A percentile compares a stretch with the other conserved stretches of the same genome.
Evolutionary conservation across 2,797 vertebrate genomes (phyloP).

Genomic region (Phyllotis vaccarum): DNA sequence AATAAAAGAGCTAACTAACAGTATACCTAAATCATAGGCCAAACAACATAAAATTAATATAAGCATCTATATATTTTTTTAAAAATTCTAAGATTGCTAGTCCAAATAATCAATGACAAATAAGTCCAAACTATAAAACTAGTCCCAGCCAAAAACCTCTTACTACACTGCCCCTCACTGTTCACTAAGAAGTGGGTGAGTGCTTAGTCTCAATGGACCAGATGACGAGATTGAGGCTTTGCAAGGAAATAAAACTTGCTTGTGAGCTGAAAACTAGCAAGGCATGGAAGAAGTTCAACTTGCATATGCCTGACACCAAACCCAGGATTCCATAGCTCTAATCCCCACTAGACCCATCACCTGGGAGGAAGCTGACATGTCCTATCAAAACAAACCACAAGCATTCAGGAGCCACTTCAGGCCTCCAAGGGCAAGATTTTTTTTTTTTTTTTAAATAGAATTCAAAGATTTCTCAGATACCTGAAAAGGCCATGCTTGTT

Average conservation of each 20-base stretch:
- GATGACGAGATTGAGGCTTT: neutral
- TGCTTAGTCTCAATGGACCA: neutral
- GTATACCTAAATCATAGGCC: no score
- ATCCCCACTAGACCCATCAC: neutral
- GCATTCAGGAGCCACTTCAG: neutral
- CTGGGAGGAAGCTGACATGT: neutral
- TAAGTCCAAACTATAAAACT: no score
- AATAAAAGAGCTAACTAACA: no score
- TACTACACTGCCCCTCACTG: no score
- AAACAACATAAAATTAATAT: no score
- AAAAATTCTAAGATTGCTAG: no score
- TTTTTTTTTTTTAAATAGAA: neutral
- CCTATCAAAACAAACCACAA: neutral
- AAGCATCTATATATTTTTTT: no score
- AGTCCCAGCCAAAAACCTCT: no score
- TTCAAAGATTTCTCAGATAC: neutral
- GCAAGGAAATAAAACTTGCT: neutral
- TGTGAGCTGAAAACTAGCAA: neutral
- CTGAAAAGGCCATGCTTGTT: neutral
- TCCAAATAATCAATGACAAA: no score
- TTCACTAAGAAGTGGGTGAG: neutral
- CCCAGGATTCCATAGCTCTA: neutral
- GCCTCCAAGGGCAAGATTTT: neutral
- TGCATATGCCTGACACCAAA: neutral
- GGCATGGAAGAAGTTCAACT: neutral